phyloP scores from a whole-genome alignment of 1,140 invertebrate species.

The Pseudomyrmex sp. region DNA sequence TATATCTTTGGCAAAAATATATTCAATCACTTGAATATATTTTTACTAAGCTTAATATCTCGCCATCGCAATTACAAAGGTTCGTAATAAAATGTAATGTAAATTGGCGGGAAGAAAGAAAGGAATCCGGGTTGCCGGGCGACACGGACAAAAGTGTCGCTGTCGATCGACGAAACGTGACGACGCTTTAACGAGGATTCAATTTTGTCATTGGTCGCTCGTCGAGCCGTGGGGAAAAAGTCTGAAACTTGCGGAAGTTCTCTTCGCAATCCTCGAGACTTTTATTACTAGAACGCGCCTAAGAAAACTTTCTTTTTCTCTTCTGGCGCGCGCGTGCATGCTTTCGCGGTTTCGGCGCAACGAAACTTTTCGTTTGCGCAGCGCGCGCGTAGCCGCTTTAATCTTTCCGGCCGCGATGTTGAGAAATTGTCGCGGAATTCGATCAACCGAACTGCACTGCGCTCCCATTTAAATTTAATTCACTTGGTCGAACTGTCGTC shows the following conservation, averaged over 20 bases:
- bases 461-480: constrained; percentile 23
- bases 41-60: neutral
- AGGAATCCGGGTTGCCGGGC: constrained; percentile 31
- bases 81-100: constrained; percentile 70
- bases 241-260: constrained; percentile 8
- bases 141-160: constrained; percentile 67
- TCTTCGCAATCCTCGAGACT: neutral
- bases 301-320: constrained; percentile 21
- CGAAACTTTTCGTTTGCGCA: constrained; percentile 30
- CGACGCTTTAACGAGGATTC: constrained; percentile 78
- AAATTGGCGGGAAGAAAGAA: constrained; percentile 47
- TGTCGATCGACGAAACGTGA: constrained; percentile 74
- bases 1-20: neutral
- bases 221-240: constrained; percentile 1
- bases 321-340: no score
- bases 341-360: neutral
- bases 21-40: neutral
- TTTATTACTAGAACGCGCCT: constrained; percentile 44
- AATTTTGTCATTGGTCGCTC: constrained; percentile 63
- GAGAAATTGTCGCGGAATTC: constrained; percentile 36
- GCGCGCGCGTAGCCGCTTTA: neutral
- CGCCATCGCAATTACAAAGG: constrained; percentile 1
- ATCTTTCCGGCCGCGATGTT: constrained; percentile 18
- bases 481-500: neutral
- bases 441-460: constrained; percentile 37